Base-by-base conservation (phyloP, 2,797 vertebrate species). In the Chanos chanos region DNA sequence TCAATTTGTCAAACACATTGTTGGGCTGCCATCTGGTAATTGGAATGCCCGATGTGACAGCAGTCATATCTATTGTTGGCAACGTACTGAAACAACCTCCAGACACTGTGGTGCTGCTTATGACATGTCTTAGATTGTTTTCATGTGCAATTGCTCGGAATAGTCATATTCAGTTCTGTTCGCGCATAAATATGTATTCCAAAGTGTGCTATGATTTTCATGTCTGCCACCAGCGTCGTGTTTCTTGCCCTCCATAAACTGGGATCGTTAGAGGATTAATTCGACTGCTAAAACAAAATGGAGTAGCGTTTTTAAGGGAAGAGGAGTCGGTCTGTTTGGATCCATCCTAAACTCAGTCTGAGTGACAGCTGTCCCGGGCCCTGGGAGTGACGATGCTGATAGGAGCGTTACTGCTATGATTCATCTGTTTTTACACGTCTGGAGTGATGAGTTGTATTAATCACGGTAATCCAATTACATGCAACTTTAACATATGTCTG, bases 391-490 rank as follows among this genome's bases (percentile, higher is more conserved):
- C 30, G 18, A 15, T 36, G 36, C 40, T 41, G 30, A 21, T 30
- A 66, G 64, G 60, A 27, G 51, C 36, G 43, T 66, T 54, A 41
- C 47, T 44, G 15, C 45, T 13, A 37, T 81, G 78, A 86, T 72
- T 81, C 76, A 78, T 74, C 76, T 45, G 49, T 74, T 74, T n/a
- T 85, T 77, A 75, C 78, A 73, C 71, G 66, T 78, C 81, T 74
- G 63, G 77, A 78, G 77, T 77, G 77, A 72, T 73, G 71, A 71
- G 70, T 68, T 65, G 72, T 77, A 81, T 87, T 85, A 82, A 84
- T 87, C 81, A 80, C 66, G 59, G 56, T 85, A 85, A 89, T 85
- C 76, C 80, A 77, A 79, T 88, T 88, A 71, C 77, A 77, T 80
- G 83, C 78, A 83, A 81, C 77, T 79, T 77, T 61, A 68, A 64